Base-by-base conservation (phyloP, 2,113 vertebrate genomes). In the Bostrychus sinensis region DNA sequence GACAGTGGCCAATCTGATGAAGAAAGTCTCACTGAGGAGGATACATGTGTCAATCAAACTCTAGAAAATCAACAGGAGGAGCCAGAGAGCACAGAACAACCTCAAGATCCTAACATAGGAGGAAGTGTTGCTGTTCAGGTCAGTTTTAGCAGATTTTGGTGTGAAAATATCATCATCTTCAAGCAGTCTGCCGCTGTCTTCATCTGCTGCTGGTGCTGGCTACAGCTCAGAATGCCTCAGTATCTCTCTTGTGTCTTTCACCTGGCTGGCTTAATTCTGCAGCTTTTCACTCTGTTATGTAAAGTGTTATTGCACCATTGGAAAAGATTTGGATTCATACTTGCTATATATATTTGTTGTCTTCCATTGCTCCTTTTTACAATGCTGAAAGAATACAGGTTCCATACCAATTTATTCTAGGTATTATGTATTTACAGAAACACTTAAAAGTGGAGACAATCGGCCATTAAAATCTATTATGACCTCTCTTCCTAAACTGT, bases 41-140 rank as follows among this genome's bases (percentile, higher is more conserved):
- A 10, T 1, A 32, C n/a, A 13, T 0, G 3, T 0, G 9, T 19
- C 10, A 6, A 1, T 1, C 9, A 1, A 5, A 39, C 14, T 26
- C 6, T 6, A 23, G 39, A 17, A 16, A 12, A 42, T 0, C n/a
- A 42, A 36, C 16, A 69, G 20, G 54, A 64, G 12, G 22, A 16
- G 0, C 57, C 1, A 20, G 51, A 56, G 26, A 54, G 16, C 23
- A 23, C 17, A 1, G 22, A 36, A 7, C 34, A 30, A 41, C 16
- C 54, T 0, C 38, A 39, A 19, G 57, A 26, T n/a, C 16, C 13
- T 0, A 7, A 30, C 2, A 25, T 23, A 6, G 22, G 20, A 25
- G 45, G 22, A 5, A 22, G 17, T 19, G 48, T 12, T 4, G 19
- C 8, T 23, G 13, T 51, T 9, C 48, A 51, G 48, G 48, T 51